Evolutionary conservation across 2,797 vertebrate species (phyloP).

Genomic region (Trachops cirrhosus): DNA sequence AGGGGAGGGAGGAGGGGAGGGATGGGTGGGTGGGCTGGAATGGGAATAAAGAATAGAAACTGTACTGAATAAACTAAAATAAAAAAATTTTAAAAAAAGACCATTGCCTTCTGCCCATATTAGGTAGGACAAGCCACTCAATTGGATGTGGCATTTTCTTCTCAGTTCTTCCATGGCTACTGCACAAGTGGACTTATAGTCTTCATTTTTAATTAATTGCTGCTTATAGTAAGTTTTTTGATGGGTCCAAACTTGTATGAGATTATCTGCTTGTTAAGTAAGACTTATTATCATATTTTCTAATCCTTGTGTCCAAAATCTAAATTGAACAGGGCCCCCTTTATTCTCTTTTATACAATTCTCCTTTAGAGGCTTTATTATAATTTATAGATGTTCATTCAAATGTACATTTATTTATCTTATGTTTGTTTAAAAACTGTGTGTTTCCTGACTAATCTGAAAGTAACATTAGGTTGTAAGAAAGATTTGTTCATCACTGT

Average conservation of each 20-base stretch:
- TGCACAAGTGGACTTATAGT: not conserved
- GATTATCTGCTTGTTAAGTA: not conserved
- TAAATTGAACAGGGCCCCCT: not conserved
- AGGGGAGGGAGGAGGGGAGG: too few relatives aligned
- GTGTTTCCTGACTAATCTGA: not conserved
- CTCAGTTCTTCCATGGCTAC: not conserved
- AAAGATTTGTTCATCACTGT: not conserved
- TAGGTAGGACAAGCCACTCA: not conserved
- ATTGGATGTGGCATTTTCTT: not conserved
- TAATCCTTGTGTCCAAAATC: not conserved
- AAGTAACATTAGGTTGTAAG: not conserved
- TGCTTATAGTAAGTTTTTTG: not conserved
- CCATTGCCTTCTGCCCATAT: not conserved
- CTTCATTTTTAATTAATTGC: not conserved
- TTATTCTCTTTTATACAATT: not conserved
- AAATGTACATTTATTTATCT: not conserved
- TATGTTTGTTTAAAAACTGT: not conserved
- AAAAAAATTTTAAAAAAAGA: too few relatives aligned
- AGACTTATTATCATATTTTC: not conserved
- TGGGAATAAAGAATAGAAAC: too few relatives aligned
- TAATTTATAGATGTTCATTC: not conserved
- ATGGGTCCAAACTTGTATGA: not conserved
- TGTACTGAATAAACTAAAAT: too few relatives aligned
- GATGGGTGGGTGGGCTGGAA: too few relatives aligned
- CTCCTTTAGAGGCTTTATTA: not conserved